A percentile compares a stretch with the other conserved stretches of the same genome.
These are phyloP conservation scores for Cinclus cinclus DNA, from an alignment of 2,113 vertebrate genomes.

Conservation along the genomic window DNA sequence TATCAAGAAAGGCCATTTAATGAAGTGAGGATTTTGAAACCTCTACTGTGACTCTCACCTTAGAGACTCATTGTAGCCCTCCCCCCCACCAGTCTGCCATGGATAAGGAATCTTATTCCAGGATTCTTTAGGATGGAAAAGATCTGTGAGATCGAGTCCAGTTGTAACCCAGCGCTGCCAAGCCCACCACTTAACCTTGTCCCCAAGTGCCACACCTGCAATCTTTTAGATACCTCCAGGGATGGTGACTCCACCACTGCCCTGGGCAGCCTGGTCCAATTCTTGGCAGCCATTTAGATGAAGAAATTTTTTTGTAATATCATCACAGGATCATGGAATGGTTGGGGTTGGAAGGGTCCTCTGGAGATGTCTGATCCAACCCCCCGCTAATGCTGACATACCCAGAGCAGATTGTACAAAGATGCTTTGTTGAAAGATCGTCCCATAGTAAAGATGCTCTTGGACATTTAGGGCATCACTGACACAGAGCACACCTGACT, in stretches of 20 bases:
- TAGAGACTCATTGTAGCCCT: background rate
- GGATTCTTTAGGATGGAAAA: background rate
- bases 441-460: background rate
- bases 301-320: background rate
- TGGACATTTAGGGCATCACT: background rate
- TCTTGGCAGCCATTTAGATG: background rate
- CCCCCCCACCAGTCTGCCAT: background rate
- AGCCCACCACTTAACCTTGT: background rate
- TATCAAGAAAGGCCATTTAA: background rate
- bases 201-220: background rate
- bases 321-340: background rate
- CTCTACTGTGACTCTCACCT: background rate
- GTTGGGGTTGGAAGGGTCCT: background rate
- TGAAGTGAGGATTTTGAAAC: background rate
- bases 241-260: background rate
- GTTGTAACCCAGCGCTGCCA: background rate
- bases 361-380: background rate
- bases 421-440: background rate
- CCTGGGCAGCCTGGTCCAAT: background rate
- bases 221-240: background rate
- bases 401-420: background rate
- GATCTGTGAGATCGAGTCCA: background rate
- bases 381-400: background rate
- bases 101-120: background rate
- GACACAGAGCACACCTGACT: background rate